phyloP scores from a whole-genome alignment of 2,888 invertebrate genomes.

The Dioctria linearis region DNA sequence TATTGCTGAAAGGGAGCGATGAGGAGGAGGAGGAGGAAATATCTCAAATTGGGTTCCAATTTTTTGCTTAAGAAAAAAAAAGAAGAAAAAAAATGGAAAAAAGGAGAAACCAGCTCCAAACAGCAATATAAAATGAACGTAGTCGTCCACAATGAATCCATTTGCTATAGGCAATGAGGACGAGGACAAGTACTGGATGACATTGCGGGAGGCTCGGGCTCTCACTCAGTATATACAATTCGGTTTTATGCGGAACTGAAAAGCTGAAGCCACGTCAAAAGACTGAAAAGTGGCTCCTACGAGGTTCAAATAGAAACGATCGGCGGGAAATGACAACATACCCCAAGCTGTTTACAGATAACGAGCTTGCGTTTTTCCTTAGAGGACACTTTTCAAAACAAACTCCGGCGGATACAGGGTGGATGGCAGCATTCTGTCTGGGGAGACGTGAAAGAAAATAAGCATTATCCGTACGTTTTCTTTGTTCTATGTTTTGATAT shows the following conservation, averaged over 20 bases:
- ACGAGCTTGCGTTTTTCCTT: slow-evolving; percentile 39
- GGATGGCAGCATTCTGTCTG: background rate
- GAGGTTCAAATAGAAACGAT: slow-evolving; percentile 31
- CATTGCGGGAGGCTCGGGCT: background rate
- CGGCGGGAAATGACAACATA: slow-evolving; percentile 52
- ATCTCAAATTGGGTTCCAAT: slow-evolving; percentile 20
- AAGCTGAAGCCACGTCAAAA: slow-evolving; percentile 40
- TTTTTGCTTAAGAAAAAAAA: slow-evolving; percentile 1
- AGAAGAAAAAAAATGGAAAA: too few relatives aligned
- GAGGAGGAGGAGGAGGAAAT: background rate
- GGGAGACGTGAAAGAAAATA: background rate
- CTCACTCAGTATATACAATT: background rate
- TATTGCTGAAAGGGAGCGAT: background rate
- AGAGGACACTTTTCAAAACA: slow-evolving; percentile 14
- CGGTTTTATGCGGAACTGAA: slow-evolving; percentile 6
- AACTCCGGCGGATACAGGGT: background rate
- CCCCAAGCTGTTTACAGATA: slow-evolving; percentile 49
- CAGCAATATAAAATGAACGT: slow-evolving; percentile 28
- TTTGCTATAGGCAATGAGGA: slow-evolving; percentile 21
- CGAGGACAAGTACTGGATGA: slow-evolving; percentile 25
- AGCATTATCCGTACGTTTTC: too few relatives aligned
- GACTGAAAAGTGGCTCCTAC: slow-evolving; percentile 50
- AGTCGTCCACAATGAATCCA: slow-evolving; percentile 50
- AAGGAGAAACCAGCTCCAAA: background rate
- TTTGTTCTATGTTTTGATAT: too few relatives aligned